Conservation (phyloP, 2,888 invertebrate genomes). For the Coenonympha glycerion region DNA sequence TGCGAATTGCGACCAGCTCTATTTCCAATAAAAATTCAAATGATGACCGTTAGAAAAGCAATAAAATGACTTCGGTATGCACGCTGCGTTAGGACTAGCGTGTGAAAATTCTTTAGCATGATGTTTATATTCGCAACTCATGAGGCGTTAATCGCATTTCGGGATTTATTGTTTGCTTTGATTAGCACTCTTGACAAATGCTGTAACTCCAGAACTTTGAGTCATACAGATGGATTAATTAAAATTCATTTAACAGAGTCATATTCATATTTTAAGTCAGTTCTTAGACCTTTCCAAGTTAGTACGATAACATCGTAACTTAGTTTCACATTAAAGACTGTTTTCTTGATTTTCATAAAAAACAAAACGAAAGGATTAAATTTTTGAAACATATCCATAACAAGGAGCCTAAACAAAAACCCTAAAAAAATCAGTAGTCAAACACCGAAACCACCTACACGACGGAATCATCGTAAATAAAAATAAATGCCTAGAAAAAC, state of each 20-base stretch:
- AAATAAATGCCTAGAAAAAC: conserved; percentile 38
- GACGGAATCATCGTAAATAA: conserved; percentile 32
- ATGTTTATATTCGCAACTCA: conserved; percentile 1
- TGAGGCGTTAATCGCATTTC: conserved; percentile 1
- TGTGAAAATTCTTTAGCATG: background rate
- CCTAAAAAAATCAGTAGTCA: conserved; percentile 13
- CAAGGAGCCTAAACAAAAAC: background rate
- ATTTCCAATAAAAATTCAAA: background rate
- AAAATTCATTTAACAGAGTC: too few relatives aligned
- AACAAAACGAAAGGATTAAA: too few relatives aligned
- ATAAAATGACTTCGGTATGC: conserved; percentile 17
- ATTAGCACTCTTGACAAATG: background rate
- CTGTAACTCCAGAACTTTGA: background rate
- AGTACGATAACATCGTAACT: too few relatives aligned
- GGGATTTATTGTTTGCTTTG: background rate
- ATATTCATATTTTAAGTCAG: too few relatives aligned
- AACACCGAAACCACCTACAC: conserved; percentile 12
- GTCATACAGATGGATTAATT: background rate
- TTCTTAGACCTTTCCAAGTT: too few relatives aligned
- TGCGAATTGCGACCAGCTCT: too few relatives aligned
- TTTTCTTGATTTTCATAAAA: too few relatives aligned
- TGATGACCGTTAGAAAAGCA: conserved; percentile 17
- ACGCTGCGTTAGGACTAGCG: background rate
- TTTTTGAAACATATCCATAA: too few relatives aligned
- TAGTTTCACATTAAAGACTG: too few relatives aligned